Evolutionary conservation across 2,888 invertebrate genomes (phyloP).

Genomic region (Deroplatys truncata): DNA sequence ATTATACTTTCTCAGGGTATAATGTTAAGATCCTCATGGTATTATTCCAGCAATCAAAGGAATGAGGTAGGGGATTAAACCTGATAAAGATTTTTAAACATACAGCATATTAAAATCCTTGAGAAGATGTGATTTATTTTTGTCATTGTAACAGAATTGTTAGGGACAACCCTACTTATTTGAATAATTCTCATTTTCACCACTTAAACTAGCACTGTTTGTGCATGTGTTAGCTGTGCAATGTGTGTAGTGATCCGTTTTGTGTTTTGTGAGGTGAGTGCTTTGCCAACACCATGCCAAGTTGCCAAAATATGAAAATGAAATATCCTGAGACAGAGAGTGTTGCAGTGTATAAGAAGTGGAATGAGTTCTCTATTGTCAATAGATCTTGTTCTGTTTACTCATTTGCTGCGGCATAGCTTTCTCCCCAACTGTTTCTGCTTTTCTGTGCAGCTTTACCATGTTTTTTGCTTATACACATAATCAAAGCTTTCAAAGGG

Average conservation of each 20-base stretch:
- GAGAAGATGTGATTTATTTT: background rate
- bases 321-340: no score
- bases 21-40: background rate
- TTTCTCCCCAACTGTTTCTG: no score
- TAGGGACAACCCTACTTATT: background rate
- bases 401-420: no score
- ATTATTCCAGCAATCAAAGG: background rate
- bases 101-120: background rate
- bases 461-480: no score
- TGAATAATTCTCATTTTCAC: no score
- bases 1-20: background rate
- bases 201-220: background rate
- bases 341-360: background rate
- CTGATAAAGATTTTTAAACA: background rate
- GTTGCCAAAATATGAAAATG: background rate
- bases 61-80: background rate
- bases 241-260: background rate
- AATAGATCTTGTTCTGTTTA: background rate
- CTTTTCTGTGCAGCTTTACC: no score
- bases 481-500: no score
- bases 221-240: background rate
- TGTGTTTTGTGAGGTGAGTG: background rate
- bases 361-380: background rate
- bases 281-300: background rate
- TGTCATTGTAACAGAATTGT: no score